Evolutionary conservation across 2,113 vertebrate species (phyloP).

Genomic region (zebrafish (Danio rerio)): GRCz12tu NC_133200.1:14261501-14262000

Average conservation of each 20-base stretch:
- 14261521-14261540: slow-evolving; percentile 22
- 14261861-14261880: slow-evolving; percentile 67
- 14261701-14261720: slow-evolving; percentile 17
- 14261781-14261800: slow-evolving; percentile 42
- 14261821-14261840: background rate
- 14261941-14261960: slow-evolving; percentile 79
- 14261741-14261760: background rate
- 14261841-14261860: slow-evolving; percentile 73
- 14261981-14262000: slow-evolving; percentile 70
- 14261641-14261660: slow-evolving; percentile 30
- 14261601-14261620: slow-evolving; percentile 41
- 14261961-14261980: slow-evolving; percentile 77
- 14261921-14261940: slow-evolving; percentile 72
- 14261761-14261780: background rate
- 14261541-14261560: slow-evolving; percentile 8
- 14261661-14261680: background rate
- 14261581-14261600: slow-evolving; percentile 47
- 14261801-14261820: slow-evolving; percentile 5
- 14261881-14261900: slow-evolving; percentile 75
- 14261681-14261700: slow-evolving; percentile 40
- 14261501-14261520: slow-evolving; percentile 34
- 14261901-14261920: slow-evolving; percentile 56
- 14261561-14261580: slow-evolving; percentile 32
- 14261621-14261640: background rate
- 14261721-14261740: slow-evolving; percentile 14